These are phyloP conservation scores for Ceriagrion tenellum DNA, from an alignment of 2,888 invertebrate genomes.

Conservation along the genomic window DNA sequence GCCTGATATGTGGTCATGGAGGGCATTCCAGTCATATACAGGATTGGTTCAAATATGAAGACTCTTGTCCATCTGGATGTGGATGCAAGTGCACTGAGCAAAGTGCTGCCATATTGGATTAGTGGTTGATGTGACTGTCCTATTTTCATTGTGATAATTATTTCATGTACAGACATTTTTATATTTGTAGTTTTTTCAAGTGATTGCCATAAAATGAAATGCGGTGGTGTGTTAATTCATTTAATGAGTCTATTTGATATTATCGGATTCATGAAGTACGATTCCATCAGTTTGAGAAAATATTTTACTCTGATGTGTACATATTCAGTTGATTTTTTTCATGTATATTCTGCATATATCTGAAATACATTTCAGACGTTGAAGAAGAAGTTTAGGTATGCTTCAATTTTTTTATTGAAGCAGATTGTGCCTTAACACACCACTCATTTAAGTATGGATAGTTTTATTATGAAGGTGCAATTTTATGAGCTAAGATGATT, in stretches of 20 bases:
- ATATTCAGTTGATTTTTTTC: background rate
- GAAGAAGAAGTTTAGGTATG: background rate
- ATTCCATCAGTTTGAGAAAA: too few species aligned
- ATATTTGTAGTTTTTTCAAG: background rate
- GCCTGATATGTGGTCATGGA: conserved; percentile 94
- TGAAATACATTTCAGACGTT: background rate
- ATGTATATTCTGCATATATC: background rate
- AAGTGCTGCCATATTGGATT: conserved; percentile 80
- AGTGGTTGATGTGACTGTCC: background rate
- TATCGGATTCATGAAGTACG: background rate
- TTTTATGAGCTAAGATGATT: background rate
- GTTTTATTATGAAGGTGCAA: background rate
- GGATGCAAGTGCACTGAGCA: conserved; percentile 93
- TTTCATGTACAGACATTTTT: background rate
- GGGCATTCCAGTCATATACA: conserved; percentile 92
- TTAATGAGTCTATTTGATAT: background rate
- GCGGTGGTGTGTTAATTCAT: background rate
- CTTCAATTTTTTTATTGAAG: background rate
- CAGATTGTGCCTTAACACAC: background rate
- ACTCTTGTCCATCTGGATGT: conserved; percentile 93
- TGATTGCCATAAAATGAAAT: background rate
- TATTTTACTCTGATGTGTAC: too few species aligned
- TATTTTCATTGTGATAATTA: background rate
- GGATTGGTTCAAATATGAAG: conserved; percentile 89
- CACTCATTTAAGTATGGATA: background rate